These are phyloP conservation scores for Montipora foliosa DNA, from an alignment of 64 coral and sea anemone species.

Conservation along the genomic window DNA sequence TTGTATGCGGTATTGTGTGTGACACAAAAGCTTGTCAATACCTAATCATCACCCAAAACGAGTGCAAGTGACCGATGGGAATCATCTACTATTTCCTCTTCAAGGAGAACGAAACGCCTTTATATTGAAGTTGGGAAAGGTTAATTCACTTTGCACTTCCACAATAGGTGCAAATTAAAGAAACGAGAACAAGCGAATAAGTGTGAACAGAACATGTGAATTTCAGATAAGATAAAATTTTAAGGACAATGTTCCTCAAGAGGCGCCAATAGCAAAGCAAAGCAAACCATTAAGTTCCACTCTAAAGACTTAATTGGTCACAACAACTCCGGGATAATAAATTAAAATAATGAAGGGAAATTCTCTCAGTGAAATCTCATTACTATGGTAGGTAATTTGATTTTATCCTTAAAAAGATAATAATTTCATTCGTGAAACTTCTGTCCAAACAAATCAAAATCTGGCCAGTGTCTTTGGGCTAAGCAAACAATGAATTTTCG, in stretches of 20 bases:
- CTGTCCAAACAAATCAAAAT: conserved; percentile 52
- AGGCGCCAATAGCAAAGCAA: conserved; percentile 16
- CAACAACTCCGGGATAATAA: conserved; percentile 40
- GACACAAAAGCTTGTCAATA: conserved; percentile 36
- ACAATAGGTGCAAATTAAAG: background rate
- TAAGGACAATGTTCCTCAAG: background rate
- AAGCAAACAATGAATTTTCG: conserved; percentile 15
- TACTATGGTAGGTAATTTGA: conserved; percentile 18
- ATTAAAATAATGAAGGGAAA: conserved; percentile 26
- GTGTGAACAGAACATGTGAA: background rate
- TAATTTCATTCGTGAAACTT: conserved; percentile 28
- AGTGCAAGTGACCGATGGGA: background rate
- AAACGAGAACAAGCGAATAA: background rate
- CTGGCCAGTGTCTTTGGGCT: background rate
- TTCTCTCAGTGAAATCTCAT: conserved; percentile 1
- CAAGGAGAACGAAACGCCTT: background rate
- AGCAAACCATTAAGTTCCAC: conserved; percentile 13
- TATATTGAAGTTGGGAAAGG: background rate
- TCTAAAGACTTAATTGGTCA: conserved; percentile 36
- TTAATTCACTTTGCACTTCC: background rate
- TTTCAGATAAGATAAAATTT: conserved; percentile 26
- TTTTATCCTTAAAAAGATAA: conserved; percentile 39
- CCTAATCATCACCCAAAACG: conserved; percentile 4
- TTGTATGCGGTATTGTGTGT: conserved; percentile 1
- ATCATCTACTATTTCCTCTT: background rate